Percentiles rank a stretch among this genome's conserved stretches.
Evolutionary conservation across 2,113 vertebrate species (phyloP).

Genomic region (Perca flavescens): DNA sequence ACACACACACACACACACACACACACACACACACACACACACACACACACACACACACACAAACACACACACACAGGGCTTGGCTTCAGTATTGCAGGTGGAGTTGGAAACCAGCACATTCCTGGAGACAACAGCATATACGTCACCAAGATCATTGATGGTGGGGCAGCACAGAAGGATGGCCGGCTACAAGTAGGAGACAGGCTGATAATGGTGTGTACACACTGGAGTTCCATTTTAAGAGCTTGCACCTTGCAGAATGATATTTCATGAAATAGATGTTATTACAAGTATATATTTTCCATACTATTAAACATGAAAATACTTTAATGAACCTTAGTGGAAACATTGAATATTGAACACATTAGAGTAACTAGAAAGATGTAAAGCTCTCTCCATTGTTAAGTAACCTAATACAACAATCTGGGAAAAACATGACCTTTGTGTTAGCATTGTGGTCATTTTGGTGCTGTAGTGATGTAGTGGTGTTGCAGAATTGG

Average conservation of each 20-base stretch:
- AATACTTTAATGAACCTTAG: neutral
- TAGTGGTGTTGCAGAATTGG: neutral
- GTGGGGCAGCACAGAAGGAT: conserved; percentile 95
- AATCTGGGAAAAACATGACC: neutral
- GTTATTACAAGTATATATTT: too few relatives aligned
- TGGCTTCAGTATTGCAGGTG: conserved; percentile 97
- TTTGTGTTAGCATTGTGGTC: neutral
- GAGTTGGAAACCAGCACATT: conserved; percentile 97
- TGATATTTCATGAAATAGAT: neutral
- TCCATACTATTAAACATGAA: too few relatives aligned
- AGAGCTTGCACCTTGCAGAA: neutral
- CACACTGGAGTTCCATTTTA: neutral
- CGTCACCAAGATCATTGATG: conserved; percentile 97
- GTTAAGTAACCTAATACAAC: neutral
- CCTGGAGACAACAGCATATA: conserved; percentile 99
- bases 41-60: neutral
- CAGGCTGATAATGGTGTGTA: conserved; percentile 93
- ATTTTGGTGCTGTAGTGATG: neutral
- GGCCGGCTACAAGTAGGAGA: conserved; percentile 94
- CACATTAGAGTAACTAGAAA: neutral
- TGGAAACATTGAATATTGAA: neutral
- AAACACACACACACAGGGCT: conserved; percentile 84
- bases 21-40: conserved; percentile 51
- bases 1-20: conserved; percentile 12
- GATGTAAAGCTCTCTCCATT: neutral